Evolutionary conservation across 2,113 vertebrate species (phyloP).

Genomic region (Dipodomys spectabilis): DNA sequence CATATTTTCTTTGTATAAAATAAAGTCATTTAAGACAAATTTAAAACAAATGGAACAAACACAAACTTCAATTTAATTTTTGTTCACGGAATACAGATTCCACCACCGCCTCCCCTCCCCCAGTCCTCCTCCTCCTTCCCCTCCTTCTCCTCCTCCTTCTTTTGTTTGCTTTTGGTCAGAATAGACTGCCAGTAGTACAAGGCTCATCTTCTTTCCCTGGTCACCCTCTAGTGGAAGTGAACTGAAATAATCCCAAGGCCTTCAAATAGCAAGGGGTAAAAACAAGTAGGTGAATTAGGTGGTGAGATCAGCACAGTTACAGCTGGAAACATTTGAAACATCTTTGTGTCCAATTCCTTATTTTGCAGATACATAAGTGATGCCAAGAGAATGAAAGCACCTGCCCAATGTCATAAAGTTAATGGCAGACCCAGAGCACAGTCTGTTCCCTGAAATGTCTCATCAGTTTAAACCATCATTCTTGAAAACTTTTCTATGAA

Average conservation of each 20-base stretch:
- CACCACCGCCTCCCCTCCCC: no score
- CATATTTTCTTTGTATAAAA: slow-evolving; percentile 35
- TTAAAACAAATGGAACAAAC: slow-evolving; percentile 11
- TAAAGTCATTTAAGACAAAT: neutral
- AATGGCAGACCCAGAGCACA: slow-evolving; percentile 7
- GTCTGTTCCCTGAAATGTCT: neutral
- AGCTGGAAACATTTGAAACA: slow-evolving; percentile 27
- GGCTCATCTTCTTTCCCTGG: slow-evolving; percentile 59
- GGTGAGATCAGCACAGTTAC: neutral
- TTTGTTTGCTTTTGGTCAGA: neutral
- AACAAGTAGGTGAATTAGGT: neutral
- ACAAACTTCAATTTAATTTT: slow-evolving; percentile 36
- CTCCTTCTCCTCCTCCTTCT: neutral
- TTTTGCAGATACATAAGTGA: slow-evolving; percentile 10
- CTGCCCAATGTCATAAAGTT: slow-evolving; percentile 6
- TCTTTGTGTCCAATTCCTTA: neutral
- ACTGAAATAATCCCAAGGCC: slow-evolving; percentile 35
- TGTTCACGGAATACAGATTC: neutral
- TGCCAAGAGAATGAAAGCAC: neutral
- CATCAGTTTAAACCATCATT: slow-evolving; percentile 37
- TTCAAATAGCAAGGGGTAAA: neutral
- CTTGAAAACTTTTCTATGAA: neutral
- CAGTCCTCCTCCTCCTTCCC: no score
- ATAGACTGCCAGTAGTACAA: neutral
- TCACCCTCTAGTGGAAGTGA: slow-evolving; percentile 69